Evolutionary conservation across 2,888 invertebrate genomes (phyloP).

Genomic region (Drosophila falleni): DNA sequence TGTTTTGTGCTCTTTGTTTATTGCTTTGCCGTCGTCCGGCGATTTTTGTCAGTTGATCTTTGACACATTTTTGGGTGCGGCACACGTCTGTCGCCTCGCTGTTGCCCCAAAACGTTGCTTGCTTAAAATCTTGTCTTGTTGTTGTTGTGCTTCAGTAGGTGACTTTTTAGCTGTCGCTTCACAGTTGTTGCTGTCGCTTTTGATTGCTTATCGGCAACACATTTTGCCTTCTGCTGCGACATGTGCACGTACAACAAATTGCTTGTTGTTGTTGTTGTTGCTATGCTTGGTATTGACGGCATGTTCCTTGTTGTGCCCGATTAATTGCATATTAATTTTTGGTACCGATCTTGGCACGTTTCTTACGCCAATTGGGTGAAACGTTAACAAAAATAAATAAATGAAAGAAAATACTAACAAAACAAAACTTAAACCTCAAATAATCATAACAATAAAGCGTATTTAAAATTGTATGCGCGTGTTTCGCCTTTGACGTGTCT

Average conservation of each 20-base stretch:
- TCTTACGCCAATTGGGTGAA: constrained; percentile 75
- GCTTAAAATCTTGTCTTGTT: constrained; percentile 37
- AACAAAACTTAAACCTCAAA: constrained; percentile 39
- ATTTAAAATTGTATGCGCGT: constrained; percentile 77
- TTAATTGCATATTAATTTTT: constrained; percentile 83
- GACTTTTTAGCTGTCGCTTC: constrained; percentile 69
- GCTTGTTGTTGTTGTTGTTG: constrained; percentile 36
- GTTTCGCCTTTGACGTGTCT: constrained; percentile 47
- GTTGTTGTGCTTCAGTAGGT: constrained; percentile 69
- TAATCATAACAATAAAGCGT: constrained; percentile 67
- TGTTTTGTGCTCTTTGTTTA: constrained; percentile 50
- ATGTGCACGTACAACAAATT: constrained; percentile 77
- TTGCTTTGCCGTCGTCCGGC: constrained; percentile 62
- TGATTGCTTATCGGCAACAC: constrained; percentile 71
- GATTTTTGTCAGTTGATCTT: constrained; percentile 83
- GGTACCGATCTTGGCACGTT: constrained; percentile 77
- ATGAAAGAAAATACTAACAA: neutral
- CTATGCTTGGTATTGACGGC: constrained; percentile 72
- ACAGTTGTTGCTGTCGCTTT: constrained; percentile 63
- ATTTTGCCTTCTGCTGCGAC: constrained; percentile 51
- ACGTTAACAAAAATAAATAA: constrained; percentile 31
- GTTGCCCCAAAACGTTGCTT: constrained; percentile 29
- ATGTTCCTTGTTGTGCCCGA: constrained; percentile 76
- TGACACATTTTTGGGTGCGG: constrained; percentile 82
- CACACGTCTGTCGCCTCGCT: constrained; percentile 36